A percentile compares a stretch with the other conserved stretches of the same genome.
phyloP scores from a whole-genome alignment of 2,888 invertebrate genomes.

The Drosophila anomalata region DNA sequence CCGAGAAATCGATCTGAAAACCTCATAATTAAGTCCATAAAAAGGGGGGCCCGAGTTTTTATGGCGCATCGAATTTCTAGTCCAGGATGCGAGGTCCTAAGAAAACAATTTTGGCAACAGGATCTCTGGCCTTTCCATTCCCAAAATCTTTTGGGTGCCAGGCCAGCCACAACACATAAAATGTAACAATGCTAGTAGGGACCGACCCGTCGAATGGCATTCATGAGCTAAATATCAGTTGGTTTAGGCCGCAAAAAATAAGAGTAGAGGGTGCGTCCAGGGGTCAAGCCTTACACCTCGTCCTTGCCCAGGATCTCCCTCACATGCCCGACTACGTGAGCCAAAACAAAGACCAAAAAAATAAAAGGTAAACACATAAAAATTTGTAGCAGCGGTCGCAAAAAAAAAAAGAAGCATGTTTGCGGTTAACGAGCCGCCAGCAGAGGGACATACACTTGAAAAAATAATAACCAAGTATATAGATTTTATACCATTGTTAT shows the following conservation, averaged over 20 bases:
- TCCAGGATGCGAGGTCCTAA: background rate
- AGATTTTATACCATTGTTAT: too few species aligned
- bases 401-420: conserved; percentile 32
- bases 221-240: conserved; percentile 41
- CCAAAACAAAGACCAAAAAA: conserved; percentile 27
- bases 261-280: conserved; percentile 39
- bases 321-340: conserved; percentile 46
- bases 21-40: conserved; percentile 66
- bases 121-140: background rate
- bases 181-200: conserved; percentile 22
- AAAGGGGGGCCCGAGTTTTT: conserved; percentile 47
- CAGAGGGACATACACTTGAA: background rate
- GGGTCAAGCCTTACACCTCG: conserved; percentile 28
- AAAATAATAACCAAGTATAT: background rate
- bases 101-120: background rate
- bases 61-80: conserved; percentile 65
- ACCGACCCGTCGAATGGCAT: conserved; percentile 12
- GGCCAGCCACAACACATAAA: conserved; percentile 1
- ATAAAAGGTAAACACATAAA: conserved; percentile 73
- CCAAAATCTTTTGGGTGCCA: background rate
- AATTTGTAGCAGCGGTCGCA: conserved; percentile 68
- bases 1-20: conserved; percentile 9
- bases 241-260: conserved; percentile 20
- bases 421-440: conserved; percentile 35
- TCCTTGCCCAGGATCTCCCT: conserved; percentile 29